Evolutionary conservation across 2,113 vertebrate species (phyloP).

Genomic region (Vulpes vulpes): DNA sequence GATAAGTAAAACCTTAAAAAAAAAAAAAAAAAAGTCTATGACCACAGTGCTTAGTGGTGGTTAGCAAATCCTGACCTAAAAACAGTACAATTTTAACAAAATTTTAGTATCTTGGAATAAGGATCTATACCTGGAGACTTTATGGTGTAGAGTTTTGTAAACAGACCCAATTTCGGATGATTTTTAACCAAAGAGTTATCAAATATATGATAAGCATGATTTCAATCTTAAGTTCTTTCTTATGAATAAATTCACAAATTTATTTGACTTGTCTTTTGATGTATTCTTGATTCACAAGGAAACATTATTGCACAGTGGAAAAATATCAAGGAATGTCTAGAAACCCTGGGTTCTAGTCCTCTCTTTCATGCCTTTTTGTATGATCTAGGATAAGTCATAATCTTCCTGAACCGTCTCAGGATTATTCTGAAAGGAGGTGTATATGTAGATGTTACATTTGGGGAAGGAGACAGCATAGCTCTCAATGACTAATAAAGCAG

Average conservation of each 20-base stretch:
- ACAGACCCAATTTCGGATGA: not conserved
- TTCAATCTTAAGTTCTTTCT: not conserved
- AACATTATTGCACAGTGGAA: not conserved
- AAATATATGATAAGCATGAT: not conserved
- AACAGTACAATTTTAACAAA: not conserved
- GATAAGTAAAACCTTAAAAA: no score
- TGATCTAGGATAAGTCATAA: not conserved
- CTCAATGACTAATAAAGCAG: not conserved
- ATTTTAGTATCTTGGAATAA: not conserved
- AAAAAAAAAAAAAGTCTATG: not conserved
- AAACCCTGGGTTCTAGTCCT: not conserved
- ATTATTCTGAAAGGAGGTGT: conserved; percentile 21
- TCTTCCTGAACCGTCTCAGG: not conserved
- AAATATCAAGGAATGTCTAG: not conserved
- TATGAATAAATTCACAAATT: conserved; percentile 12
- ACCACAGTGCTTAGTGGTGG: not conserved
- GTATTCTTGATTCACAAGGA: conserved; percentile 19
- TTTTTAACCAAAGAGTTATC: conserved; percentile 8
- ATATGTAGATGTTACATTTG: not conserved
- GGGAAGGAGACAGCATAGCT: not conserved
- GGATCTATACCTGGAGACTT: not conserved
- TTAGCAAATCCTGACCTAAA: conserved; percentile 33
- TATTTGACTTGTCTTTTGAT: not conserved
- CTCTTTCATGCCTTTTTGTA: conserved; percentile 15
- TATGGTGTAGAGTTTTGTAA: not conserved